phyloP scores from a whole-genome alignment of 2,888 invertebrate species.

The Heteromurus nitidus region DNA sequence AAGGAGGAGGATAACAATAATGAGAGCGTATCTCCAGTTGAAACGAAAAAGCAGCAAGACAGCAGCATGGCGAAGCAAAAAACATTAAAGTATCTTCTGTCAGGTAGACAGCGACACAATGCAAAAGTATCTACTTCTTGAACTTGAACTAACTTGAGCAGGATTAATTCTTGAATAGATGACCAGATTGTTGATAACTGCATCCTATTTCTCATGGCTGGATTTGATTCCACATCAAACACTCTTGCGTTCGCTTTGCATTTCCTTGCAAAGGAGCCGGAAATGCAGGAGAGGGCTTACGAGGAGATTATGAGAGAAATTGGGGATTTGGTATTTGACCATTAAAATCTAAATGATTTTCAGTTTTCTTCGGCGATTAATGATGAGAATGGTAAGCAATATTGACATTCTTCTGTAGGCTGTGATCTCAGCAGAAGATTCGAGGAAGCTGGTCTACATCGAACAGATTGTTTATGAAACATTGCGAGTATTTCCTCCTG shows the following conservation, averaged over 20 bases:
- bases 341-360: too few species aligned
- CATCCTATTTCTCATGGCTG: conserved; percentile 72
- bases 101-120: conserved; percentile 28
- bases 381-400: too few species aligned
- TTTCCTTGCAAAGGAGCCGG: conserved; percentile 70
- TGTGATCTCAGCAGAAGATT: conserved; percentile 71
- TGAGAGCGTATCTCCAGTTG: conserved; percentile 2
- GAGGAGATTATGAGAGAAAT: conserved; percentile 71
- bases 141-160: not conserved
- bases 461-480: conserved; percentile 73
- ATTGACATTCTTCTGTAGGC: conserved; percentile 56
- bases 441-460: conserved; percentile 68
- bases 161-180: conserved; percentile 55
- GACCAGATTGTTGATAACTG: conserved; percentile 72
- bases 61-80: conserved; percentile 21
- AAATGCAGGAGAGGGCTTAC: conserved; percentile 72
- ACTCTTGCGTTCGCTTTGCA: conserved; percentile 72
- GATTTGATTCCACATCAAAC: conserved; percentile 72
- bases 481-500: conserved; percentile 71
- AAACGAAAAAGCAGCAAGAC: not conserved
- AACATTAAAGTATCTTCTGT: conserved; percentile 61
- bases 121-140: not conserved
- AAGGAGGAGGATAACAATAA: conserved; percentile 63
- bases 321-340: conserved; percentile 72
- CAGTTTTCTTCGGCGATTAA: too few species aligned